Conservation (phyloP, 2,797 vertebrate species). For the Pelobates cultripes region DNA sequence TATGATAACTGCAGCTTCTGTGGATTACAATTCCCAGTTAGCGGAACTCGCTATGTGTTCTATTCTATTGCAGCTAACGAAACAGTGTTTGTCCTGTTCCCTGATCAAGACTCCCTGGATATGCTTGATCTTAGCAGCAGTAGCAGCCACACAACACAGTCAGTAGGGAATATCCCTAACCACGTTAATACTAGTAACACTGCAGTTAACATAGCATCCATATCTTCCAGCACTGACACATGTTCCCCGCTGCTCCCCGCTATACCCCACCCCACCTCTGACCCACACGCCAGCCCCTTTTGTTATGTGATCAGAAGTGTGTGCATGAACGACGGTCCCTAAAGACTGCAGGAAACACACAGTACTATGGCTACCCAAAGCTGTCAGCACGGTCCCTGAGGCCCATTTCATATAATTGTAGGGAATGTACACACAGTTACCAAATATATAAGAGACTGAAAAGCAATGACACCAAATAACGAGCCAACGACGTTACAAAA, state of each 20-base stretch:
- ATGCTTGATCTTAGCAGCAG: not conserved
- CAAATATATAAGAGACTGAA: constrained; percentile 1
- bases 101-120: not conserved
- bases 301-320: constrained; percentile 33
- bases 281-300: constrained; percentile 18
- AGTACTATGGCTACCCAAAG: not conserved
- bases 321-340: constrained; percentile 11
- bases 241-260: not conserved
- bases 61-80: not conserved
- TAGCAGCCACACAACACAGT: not conserved
- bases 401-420: constrained; percentile 20
- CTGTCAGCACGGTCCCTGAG: constrained; percentile 13
- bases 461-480: constrained; percentile 5
- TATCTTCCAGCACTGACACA: not conserved
- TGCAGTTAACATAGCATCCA: not conserved
- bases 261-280: constrained; percentile 10
- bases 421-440: constrained; percentile 16
- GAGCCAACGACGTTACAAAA: not conserved
- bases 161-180: constrained; percentile 8
- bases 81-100: not conserved
- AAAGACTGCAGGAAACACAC: constrained; percentile 2
- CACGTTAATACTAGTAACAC: not conserved
- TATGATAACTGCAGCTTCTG: not conserved
- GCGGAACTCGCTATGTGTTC: not conserved
- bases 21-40: not conserved